A percentile compares a stretch with the other conserved stretches of the same genome.
Conservation (phyloP, 2,888 invertebrate genomes). For the Drosophila conformis region DNA sequence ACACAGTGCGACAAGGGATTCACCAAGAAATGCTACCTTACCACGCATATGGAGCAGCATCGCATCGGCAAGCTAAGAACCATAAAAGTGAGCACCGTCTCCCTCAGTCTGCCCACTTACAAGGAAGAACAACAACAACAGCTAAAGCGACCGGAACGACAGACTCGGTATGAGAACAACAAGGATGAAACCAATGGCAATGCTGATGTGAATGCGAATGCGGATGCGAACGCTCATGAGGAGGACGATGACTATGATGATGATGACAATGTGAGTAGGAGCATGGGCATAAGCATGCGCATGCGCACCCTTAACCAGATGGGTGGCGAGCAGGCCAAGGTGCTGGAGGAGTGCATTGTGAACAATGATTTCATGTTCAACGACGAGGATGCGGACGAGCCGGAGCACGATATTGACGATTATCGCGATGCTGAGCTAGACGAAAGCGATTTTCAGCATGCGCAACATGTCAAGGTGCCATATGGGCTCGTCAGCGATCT, state of each 20-base stretch:
- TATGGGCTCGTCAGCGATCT: conserved; percentile 54
- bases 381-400: conserved; percentile 52
- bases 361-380: conserved; percentile 74
- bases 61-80: conserved; percentile 4
- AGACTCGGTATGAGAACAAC: conserved; percentile 14
- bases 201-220: neutral
- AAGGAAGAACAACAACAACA: conserved; percentile 23
- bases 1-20: conserved; percentile 83
- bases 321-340: conserved; percentile 56
- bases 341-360: conserved; percentile 76
- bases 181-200: neutral
- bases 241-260: conserved; percentile 26
- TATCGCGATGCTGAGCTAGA: conserved; percentile 50
- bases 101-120: conserved; percentile 24
- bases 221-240: neutral
- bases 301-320: conserved; percentile 26
- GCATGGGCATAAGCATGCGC: conserved; percentile 21
- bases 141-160: conserved; percentile 2
- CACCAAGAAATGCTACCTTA: conserved; percentile 83
- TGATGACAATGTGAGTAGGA: conserved; percentile 24
- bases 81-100: neutral
- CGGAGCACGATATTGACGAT: conserved; percentile 29
- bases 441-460: conserved; percentile 55
- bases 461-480: conserved; percentile 47
- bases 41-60: conserved; percentile 82